These are phyloP conservation scores for Trochalopteron elliotii DNA, from an alignment of 2,113 vertebrate genomes.

Conservation along the genomic window DNA sequence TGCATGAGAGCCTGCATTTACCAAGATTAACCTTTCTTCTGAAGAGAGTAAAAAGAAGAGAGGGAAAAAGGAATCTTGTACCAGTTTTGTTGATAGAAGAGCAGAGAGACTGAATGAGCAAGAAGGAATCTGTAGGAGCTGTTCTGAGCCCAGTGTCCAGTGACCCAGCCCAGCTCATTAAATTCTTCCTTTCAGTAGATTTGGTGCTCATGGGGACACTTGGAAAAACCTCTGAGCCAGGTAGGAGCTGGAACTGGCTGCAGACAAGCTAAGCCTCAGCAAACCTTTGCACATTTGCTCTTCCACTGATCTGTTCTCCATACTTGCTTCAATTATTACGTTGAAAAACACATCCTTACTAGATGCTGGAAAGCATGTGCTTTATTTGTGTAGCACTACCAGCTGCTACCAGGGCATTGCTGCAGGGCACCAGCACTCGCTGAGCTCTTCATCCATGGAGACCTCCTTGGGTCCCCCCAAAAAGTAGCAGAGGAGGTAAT, in stretches of 20 bases:
- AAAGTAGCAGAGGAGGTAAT: neutral
- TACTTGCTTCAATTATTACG: neutral
- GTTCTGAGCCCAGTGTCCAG: neutral
- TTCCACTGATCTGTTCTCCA: neutral
- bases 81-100: neutral
- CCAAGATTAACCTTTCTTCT: neutral
- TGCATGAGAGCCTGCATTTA: neutral
- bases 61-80: neutral
- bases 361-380: neutral
- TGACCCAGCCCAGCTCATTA: neutral
- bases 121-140: neutral
- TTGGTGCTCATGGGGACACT: accelerated
- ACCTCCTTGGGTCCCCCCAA: neutral
- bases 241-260: neutral
- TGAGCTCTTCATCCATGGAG: neutral
- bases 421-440: neutral
- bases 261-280: neutral
- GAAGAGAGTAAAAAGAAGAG: neutral
- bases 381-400: neutral
- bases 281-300: neutral
- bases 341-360: neutral
- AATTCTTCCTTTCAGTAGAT: neutral
- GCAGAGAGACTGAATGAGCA: neutral
- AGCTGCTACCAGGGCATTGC: neutral
- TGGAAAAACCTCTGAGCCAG: neutral